A percentile compares a stretch with the other conserved stretches of the same genome.
These are phyloP conservation scores for Apteryx mantelli DNA, from an alignment of 2,113 vertebrate genomes.

Conservation along the genomic window DNA sequence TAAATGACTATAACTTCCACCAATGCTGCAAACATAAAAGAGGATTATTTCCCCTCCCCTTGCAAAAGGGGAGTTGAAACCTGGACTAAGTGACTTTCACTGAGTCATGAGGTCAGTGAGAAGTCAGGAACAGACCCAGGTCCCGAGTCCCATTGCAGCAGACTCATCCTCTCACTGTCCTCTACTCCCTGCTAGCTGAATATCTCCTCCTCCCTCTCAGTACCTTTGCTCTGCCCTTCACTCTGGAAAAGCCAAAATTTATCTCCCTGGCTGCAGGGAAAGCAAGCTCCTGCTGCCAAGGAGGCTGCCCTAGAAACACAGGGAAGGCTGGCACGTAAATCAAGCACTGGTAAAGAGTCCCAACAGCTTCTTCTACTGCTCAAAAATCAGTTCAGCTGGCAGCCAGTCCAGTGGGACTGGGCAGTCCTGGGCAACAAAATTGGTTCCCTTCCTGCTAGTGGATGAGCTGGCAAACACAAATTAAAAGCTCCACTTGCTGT, in stretches of 20 bases:
- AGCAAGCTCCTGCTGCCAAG: not conserved
- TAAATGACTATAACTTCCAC: not conserved
- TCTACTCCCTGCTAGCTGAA: not conserved
- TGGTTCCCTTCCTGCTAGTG: not conserved
- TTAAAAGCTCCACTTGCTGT: not conserved
- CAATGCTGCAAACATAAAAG: not conserved
- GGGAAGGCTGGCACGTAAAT: not conserved
- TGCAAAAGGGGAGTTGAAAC: not conserved
- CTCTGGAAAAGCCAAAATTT: not conserved
- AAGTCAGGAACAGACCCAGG: not conserved
- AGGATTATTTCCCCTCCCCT: not conserved
- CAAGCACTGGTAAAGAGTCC: not conserved
- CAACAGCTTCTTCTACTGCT: not conserved
- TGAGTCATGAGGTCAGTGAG: not conserved
- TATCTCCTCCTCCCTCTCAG: not conserved
- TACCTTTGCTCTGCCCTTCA: not conserved
- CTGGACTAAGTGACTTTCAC: not conserved
- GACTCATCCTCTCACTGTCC: not conserved
- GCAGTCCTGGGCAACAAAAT: not conserved
- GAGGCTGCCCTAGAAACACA: not conserved
- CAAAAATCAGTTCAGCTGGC: not conserved
- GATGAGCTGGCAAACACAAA: not conserved
- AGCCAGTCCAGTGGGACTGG: not conserved
- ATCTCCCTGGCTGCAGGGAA: not conserved
- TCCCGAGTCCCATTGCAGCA: not conserved